phyloP scores from a whole-genome alignment of 2,113 vertebrate species.

The Bostrychus sinensis region DNA sequence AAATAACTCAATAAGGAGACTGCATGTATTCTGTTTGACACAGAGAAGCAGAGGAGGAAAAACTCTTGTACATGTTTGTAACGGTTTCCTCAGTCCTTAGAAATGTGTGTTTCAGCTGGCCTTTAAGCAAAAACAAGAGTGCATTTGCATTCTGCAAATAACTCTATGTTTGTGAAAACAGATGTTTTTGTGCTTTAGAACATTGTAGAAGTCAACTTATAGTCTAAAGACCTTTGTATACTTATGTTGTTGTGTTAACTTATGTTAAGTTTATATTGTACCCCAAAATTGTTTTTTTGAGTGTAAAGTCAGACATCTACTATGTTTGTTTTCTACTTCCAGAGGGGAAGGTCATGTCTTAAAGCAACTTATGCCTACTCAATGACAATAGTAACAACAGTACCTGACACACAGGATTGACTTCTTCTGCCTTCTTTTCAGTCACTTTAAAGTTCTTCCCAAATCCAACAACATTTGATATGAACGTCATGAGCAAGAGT shows the following conservation, averaged over 20 bases:
- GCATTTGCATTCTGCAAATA: not conserved
- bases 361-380: constrained; percentile 16
- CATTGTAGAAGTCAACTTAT: not conserved
- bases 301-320: constrained; percentile 9
- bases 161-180: constrained; percentile 1
- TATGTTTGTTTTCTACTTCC: constrained; percentile 4
- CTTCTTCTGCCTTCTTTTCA: constrained; percentile 37
- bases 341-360: constrained; percentile 32
- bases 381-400: constrained; percentile 20
- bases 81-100: not conserved
- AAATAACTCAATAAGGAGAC: not conserved
- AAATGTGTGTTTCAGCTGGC: not conserved
- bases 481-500: constrained; percentile 1
- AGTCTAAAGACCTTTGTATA: not conserved
- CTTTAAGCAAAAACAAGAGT: not conserved
- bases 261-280: too few species aligned
- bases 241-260: not conserved
- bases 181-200: not conserved
- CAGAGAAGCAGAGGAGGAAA: not conserved
- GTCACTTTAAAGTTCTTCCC: constrained; percentile 5
- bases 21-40: not conserved
- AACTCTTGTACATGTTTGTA: not conserved
- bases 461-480: constrained; percentile 12
- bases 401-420: constrained; percentile 44
- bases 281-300: too few species aligned